Evolutionary conservation across 2,113 vertebrate genomes (phyloP).

Genomic region (Melanostigma gelatinosum): DNA sequence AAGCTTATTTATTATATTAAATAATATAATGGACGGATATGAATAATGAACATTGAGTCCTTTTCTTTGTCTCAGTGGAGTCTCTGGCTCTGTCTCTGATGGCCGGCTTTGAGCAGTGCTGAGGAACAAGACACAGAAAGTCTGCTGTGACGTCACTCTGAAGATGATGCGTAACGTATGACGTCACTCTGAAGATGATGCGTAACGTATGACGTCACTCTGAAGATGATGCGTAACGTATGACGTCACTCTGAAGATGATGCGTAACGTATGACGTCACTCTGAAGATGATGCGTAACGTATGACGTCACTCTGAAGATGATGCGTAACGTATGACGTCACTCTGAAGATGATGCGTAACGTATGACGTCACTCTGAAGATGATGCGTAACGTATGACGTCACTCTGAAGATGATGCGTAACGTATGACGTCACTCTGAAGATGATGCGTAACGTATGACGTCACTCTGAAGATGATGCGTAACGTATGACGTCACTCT

Average conservation of each 20-base stretch:
- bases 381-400: no score
- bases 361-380: constrained; percentile 22
- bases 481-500: constrained; percentile 26
- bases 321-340: not conserved
- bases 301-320: no score
- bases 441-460: not conserved
- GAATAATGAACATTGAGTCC: not conserved
- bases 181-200: constrained; percentile 12
- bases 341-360: constrained; percentile 29
- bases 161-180: constrained; percentile 19
- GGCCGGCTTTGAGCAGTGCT: constrained; percentile 96
- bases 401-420: no score
- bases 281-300: no score
- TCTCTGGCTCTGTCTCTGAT: constrained; percentile 95
- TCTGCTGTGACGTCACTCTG: constrained; percentile 4
- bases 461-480: constrained; percentile 30
- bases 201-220: no score
- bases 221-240: no score
- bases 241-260: no score
- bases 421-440: no score
- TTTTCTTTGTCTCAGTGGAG: constrained; percentile 87
- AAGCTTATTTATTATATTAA: not conserved
- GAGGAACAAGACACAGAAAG: constrained; percentile 29
- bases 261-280: no score
- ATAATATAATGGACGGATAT: not conserved